Percentiles rank a stretch among this genome's conserved stretches.
Evolutionary conservation across 2,113 vertebrate species (phyloP).

Genomic region (Sinosuthora webbiana): DNA sequence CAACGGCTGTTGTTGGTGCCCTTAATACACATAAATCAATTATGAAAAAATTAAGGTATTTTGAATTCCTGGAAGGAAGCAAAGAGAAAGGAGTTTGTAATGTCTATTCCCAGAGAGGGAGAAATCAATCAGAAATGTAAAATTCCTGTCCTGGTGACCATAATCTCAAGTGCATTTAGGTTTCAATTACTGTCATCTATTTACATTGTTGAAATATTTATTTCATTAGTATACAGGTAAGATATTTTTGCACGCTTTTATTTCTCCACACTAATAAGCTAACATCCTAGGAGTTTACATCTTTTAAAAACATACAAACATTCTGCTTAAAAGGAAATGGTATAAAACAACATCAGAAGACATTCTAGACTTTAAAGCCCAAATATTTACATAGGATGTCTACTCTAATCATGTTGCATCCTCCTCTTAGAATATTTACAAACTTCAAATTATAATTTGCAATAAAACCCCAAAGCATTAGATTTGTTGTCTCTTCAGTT

Average conservation of each 20-base stretch:
- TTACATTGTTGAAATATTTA: neutral
- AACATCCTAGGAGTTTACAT: neutral
- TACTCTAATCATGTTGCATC: neutral
- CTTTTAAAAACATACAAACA: neutral
- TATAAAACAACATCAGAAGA: neutral
- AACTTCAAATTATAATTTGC: neutral
- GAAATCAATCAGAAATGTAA: neutral
- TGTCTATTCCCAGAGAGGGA: neutral
- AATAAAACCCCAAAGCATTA: neutral
- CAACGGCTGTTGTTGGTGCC: neutral
- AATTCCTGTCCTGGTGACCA: neutral
- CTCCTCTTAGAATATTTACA: constrained; percentile 12
- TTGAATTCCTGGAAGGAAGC: neutral
- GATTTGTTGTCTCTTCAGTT: neutral
- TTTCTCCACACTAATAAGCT: neutral
- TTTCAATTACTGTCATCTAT: neutral
- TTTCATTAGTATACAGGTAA: neutral
- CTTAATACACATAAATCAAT: neutral
- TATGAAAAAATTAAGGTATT: neutral
- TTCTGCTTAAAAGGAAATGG: neutral
- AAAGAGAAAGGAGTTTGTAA: neutral
- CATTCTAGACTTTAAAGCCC: neutral
- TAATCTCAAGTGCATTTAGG: neutral
- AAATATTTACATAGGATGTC: constrained; percentile 20
- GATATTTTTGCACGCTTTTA: neutral